These are phyloP conservation scores for Sceliomorpha sp. DNA, from an alignment of 2,888 invertebrate genomes.

Conservation along the genomic window DNA sequence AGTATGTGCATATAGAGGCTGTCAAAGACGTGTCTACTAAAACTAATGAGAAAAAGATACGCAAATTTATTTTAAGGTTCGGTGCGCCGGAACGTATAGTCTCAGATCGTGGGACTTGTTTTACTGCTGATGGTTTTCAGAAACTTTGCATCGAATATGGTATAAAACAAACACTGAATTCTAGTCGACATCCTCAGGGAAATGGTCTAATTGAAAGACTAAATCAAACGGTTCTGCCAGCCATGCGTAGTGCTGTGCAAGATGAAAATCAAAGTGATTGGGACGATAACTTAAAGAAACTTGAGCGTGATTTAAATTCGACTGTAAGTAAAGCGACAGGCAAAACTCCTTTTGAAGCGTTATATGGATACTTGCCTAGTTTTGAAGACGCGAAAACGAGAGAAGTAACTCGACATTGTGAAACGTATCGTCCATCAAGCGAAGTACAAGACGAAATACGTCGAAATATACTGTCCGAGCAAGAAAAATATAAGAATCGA, in stretches of 20 bases:
- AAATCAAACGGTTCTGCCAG: slow-evolving; percentile 35
- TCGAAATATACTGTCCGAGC: slow-evolving; percentile 4
- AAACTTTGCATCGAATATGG: slow-evolving; percentile 36
- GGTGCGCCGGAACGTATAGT: slow-evolving; percentile 54
- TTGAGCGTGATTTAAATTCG: slow-evolving; percentile 10
- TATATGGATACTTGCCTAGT: slow-evolving; percentile 11
- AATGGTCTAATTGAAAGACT: slow-evolving; percentile 51
- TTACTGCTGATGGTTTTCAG: slow-evolving; percentile 36
- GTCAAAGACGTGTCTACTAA: slow-evolving; percentile 18
- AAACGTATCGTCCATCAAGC: slow-evolving; percentile 5
- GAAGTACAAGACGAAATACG: slow-evolving; percentile 8
- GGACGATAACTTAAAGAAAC: slow-evolving; percentile 3
- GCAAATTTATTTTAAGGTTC: slow-evolving; percentile 41
- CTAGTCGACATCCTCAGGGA: slow-evolving; percentile 51
- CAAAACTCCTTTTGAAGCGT: slow-evolving; percentile 9
- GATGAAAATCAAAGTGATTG: slow-evolving; percentile 10
- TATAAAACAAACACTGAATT: slow-evolving; percentile 46
- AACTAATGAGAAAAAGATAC: slow-evolving; percentile 24
- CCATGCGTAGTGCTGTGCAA: no score
- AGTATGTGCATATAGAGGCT: slow-evolving; percentile 43
- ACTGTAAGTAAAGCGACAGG: neutral
- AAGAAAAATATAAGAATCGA: slow-evolving; percentile 7
- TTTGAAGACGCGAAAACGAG: slow-evolving; percentile 16
- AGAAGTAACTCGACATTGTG: slow-evolving; percentile 1
- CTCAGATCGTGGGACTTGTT: slow-evolving; percentile 54